These are phyloP conservation scores for Tenualosa ilisha DNA, from an alignment of 2,797 vertebrate genomes.

Conservation along the genomic window DNA sequence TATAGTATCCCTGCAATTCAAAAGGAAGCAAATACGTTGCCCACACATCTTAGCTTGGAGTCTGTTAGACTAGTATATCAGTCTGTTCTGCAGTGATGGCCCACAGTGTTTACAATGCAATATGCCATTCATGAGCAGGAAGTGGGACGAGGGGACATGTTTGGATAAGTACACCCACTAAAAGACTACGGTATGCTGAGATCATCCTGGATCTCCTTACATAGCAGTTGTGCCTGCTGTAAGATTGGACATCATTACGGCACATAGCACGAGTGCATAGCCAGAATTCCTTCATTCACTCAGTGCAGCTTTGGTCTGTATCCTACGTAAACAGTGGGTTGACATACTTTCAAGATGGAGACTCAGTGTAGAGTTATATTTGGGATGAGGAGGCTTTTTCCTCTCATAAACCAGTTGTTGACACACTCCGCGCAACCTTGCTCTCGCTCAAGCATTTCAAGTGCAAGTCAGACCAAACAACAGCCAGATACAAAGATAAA, in stretches of 20 bases:
- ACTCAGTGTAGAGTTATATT: neutral
- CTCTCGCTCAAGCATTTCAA: neutral
- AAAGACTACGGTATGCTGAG: neutral
- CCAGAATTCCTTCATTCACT: slow-evolving; percentile 1
- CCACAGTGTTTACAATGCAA: neutral
- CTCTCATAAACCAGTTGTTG: neutral
- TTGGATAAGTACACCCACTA: neutral
- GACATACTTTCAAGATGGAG: neutral
- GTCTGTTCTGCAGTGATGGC: neutral
- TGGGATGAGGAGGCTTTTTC: neutral
- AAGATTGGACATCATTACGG: neutral
- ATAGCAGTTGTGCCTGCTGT: neutral
- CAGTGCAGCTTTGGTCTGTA: neutral
- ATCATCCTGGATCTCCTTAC: slow-evolving; percentile 5
- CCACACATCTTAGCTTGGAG: slow-evolving; percentile 1
- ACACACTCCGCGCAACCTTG: neutral
- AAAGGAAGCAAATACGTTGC: neutral
- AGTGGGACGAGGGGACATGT: neutral
- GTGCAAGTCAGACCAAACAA: neutral
- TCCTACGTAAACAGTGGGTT: neutral
- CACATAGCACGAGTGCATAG: neutral
- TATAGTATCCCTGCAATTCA: neutral
- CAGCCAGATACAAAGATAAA: slow-evolving; percentile 3
- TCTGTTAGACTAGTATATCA: slow-evolving; percentile 9
- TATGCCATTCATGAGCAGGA: slow-evolving; percentile 17